Evolutionary conservation across 2,113 vertebrate species (phyloP).

Genomic region (Prolemur simus): DNA sequence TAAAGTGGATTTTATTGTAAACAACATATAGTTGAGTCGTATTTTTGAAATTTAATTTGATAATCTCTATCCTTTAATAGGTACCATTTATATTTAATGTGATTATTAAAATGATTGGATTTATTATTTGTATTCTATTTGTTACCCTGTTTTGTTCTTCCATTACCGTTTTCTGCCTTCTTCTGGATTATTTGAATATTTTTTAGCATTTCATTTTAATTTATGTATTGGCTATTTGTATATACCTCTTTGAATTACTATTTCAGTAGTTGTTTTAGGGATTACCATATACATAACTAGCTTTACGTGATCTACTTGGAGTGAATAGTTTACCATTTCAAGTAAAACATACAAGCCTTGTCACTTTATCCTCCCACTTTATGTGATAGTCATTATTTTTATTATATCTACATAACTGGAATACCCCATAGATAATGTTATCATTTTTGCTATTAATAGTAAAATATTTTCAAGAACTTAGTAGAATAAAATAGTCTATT

Average conservation of each 20-base stretch:
- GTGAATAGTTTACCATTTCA: not conserved
- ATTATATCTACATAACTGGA: not conserved
- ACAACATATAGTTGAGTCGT: not conserved
- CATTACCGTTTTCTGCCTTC: not conserved
- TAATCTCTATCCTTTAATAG: not conserved
- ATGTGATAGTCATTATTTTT: not conserved
- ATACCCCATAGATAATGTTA: not conserved
- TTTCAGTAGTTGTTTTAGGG: not conserved
- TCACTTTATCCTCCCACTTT: not conserved
- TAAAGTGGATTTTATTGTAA: not conserved
- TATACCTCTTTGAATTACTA: not conserved
- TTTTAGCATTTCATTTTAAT: not conserved
- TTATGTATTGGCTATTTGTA: not conserved
- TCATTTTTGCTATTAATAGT: not conserved
- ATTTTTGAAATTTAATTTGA: not conserved
- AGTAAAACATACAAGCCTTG: not conserved
- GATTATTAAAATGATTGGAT: not conserved
- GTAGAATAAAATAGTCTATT: not conserved
- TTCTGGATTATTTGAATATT: not conserved
- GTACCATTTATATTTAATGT: not conserved
- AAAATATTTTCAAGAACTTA: not conserved
- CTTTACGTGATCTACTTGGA: not conserved
- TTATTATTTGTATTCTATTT: not conserved
- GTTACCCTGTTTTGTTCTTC: not conserved
- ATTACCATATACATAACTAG: not conserved